Evolutionary conservation across 1,140 invertebrate genomes (phyloP), one percentile per base, ranked within the genome.

Genomic region (Calephelis virginiensis): DNA sequence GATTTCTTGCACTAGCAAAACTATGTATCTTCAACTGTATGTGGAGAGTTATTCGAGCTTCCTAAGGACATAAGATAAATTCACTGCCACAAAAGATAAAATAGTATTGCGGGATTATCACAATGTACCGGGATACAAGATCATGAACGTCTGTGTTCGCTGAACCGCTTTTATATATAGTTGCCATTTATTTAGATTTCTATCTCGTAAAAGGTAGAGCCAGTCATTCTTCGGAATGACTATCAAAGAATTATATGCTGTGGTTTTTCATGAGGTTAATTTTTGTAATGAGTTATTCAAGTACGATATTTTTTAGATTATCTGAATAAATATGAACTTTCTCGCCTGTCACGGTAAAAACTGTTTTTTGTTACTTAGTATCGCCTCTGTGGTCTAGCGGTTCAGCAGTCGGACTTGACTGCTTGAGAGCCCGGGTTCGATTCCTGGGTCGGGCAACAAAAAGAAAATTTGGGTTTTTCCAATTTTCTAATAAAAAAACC

Each of bases 21-120:
- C 2, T 53, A 53, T 53, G 17, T 53, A 17, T 8, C 50, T 5
- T 9, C 8, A 53, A 53, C 14, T 17, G 9, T 28, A 43, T 43
- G 14, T 53, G 14, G 50, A 53, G 17, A 53, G 50, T 17, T 53
- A 5, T 53, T 17, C 17, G 7, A 53, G 8, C 49, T 53, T 53
- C 17, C 50, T 9, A 17, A 17, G 13, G 5, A 50, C 49, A 17
- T 14, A 17, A 53, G 50, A 53, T 53, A 53, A 53, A 53, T 53
- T 53, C 50, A 53, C 50, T 53, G 50, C 50, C 50, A 53, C 50
- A 53, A 53, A 53, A 53, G 50, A 53, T 53, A 53, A 53, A 53
- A 53, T 53, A 53, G 50, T 53, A 10, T 53, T 17, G 10, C 11
- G 14, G 50, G 50, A 53, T 53, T 53, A 53, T 53, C 50, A 53